These are phyloP conservation scores for Lasioglossum villosulum DNA, from an alignment of 2,888 invertebrate species.

Conservation along the genomic window DNA sequence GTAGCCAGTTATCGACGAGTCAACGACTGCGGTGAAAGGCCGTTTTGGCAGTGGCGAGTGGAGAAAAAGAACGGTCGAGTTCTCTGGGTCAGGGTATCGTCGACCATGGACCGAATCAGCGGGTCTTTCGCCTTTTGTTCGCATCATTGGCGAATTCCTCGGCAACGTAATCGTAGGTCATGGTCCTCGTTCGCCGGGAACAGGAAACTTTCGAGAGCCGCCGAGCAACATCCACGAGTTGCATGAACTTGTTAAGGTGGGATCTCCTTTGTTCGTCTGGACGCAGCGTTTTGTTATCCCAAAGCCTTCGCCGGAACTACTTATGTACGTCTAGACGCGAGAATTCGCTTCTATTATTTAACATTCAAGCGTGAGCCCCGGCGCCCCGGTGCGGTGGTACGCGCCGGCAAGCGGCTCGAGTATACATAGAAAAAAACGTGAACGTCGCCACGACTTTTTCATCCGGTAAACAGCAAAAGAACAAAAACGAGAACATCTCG, in stretches of 20 bases:
- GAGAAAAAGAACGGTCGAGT: background rate
- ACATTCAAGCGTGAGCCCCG: too few species aligned
- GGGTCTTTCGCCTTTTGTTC: constrained; percentile 36
- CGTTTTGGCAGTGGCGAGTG: background rate
- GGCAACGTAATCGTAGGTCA: constrained; percentile 35
- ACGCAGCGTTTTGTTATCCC: too few species aligned
- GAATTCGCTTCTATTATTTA: too few species aligned
- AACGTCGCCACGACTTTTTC: background rate
- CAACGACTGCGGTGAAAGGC: background rate
- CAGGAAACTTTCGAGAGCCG: background rate
- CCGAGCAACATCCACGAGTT: background rate
- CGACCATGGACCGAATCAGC: constrained; percentile 14
- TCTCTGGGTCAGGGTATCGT: constrained; percentile 10
- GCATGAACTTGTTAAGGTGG: background rate
- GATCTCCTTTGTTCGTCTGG: too few species aligned
- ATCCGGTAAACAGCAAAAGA: background rate
- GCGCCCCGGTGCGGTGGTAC: too few species aligned
- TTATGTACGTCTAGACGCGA: too few species aligned
- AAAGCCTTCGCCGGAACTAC: too few species aligned
- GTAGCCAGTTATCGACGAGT: background rate
- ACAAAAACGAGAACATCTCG: background rate
- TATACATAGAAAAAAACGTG: too few species aligned
- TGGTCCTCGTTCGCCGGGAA: constrained; percentile 26
- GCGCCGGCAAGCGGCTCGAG: too few species aligned
- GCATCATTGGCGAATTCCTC: constrained; percentile 30